Evolutionary conservation across 2,797 vertebrate species (phyloP).

Genomic region (Fistularia tabacaria): DNA sequence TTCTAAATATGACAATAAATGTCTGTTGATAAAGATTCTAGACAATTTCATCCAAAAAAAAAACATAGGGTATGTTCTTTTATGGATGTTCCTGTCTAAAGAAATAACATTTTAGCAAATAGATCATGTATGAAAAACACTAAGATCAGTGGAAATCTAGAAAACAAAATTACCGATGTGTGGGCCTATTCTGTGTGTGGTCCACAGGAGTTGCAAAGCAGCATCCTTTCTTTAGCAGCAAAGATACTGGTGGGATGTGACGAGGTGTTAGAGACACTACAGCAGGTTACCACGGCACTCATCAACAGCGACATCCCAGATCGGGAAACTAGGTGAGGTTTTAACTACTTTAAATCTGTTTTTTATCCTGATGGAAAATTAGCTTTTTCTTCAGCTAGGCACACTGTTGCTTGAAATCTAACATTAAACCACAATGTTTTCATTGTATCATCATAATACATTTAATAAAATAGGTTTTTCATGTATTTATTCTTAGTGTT

Average conservation of each 20-base stretch:
- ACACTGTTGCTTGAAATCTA: conserved; percentile 2
- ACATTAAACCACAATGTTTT: background rate
- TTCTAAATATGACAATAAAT: background rate
- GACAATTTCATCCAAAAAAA: background rate
- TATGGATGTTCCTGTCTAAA: conserved; percentile 1
- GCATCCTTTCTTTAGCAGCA: conserved; percentile 91
- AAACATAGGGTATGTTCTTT: conserved; percentile 9
- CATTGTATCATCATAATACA: background rate
- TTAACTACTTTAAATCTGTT: background rate
- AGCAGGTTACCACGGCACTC: conserved; percentile 94
- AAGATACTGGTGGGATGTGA: conserved; percentile 96
- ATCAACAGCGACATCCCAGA: conserved; percentile 92
- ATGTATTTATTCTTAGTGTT: too few relatives aligned
- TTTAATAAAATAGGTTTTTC: too few relatives aligned
- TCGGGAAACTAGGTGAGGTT: conserved; percentile 85
- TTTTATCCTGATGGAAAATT: background rate
- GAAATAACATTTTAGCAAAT: conserved; percentile 2
- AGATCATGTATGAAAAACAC: conserved; percentile 10
- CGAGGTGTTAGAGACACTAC: conserved; percentile 95
- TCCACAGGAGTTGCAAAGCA: conserved; percentile 90
- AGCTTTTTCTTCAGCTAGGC: background rate
- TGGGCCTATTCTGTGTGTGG: conserved; percentile 52
- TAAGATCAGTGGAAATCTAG: conserved; percentile 7
- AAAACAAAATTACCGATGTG: conserved; percentile 69
- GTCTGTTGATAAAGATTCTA: conserved; percentile 1